Evolutionary conservation across 2,888 invertebrate genomes (phyloP), one percentile per base, ranked within the genome.

Genomic region (Cantharis flavilabris): DNA sequence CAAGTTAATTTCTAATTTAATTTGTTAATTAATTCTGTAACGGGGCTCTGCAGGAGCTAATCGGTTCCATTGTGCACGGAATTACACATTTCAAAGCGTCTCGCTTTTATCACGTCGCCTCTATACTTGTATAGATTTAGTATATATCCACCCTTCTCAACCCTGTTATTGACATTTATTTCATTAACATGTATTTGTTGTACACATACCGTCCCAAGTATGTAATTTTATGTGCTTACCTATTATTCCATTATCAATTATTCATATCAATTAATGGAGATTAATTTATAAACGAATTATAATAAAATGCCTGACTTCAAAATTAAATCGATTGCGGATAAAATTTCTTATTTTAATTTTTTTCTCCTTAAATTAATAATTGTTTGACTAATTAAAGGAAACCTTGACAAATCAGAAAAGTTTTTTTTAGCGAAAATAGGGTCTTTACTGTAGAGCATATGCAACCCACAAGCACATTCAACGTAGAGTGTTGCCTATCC

Each of bases 1-100:
- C 88, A 85, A 89, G 89, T 89, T 89, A 89, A 89, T 89, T 89
- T 89, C 89, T 89, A 89, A 89, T 89, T 89, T 88, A 89, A 89
- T 89, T 89, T 88, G 89, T 89, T 89, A 89, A 89, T 89, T 89
- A 89, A 89, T 88, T 88, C 88, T 84, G 86, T 86, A 87, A 86
- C 86, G 83, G 81, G 83, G 84, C 86, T 83, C 86, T 85, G 85
- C 86, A 86, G 87, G 87, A 86, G 87, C 87, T 87, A 88, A 88
- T 88, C 87, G 88, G 85, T 87, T 87, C 85, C 83, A 88, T 88
- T 88, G 88, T 88, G 83, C 82, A 80, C 84, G 85, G 86, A 87
- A 88, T 87, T 88, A 87, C 87, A 86, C 86, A 86, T 86, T 87
- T 85, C 83, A 82, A 84, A 83, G 81, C 79, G 80, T 82, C 81